Evolutionary conservation across 2,113 vertebrate genomes (phyloP).

Genomic region (Sula dactylatra): DNA sequence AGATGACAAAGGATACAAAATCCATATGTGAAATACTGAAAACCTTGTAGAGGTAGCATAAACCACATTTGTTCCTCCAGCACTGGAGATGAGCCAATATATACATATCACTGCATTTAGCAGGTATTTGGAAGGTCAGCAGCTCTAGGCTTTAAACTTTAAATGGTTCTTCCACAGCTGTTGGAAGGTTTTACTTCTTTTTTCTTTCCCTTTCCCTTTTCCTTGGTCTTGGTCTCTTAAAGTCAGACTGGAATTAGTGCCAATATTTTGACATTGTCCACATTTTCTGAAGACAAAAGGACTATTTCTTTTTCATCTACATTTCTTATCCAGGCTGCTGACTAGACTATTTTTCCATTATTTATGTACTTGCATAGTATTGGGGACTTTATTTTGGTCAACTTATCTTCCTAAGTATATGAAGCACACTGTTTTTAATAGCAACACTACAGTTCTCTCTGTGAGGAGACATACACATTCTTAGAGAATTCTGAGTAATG

Average conservation of each 20-base stretch:
- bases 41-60: not conserved
- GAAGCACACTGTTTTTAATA: not conserved
- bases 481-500: not conserved
- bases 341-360: not conserved
- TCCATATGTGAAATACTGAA: not conserved
- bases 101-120: not conserved
- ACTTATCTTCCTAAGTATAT: not conserved
- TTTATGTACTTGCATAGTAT: not conserved
- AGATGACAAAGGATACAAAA: not conserved
- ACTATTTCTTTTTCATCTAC: not conserved
- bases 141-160: not conserved
- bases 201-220: not conserved
- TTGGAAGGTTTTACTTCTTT: not conserved
- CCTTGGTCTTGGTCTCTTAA: not conserved
- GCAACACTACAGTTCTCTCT: not conserved
- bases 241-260: not conserved
- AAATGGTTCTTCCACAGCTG: not conserved
- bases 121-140: not conserved
- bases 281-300: not conserved
- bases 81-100: not conserved
- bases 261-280: not conserved
- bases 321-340: not conserved
- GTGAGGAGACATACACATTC: not conserved
- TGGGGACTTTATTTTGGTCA: not conserved
- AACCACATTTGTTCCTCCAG: not conserved